Conservation (phyloP, 2,113 vertebrate genomes). For the Cathartes aura region DNA sequence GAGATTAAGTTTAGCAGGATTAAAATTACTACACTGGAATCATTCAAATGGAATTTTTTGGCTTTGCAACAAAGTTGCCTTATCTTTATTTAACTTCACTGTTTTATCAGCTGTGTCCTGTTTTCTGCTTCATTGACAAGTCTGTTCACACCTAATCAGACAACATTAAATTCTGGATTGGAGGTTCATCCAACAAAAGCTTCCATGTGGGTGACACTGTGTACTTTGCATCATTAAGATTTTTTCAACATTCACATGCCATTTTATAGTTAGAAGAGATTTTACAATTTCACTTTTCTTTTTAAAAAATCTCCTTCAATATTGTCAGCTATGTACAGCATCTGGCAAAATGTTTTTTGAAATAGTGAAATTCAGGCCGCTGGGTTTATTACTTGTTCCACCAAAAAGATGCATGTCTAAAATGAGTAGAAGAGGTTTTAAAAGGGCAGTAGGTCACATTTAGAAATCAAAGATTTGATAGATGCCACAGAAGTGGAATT, state of each 20-base stretch:
- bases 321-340: not conserved
- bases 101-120: constrained; percentile 73
- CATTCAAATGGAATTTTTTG: constrained; percentile 33
- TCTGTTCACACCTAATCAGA: constrained; percentile 70
- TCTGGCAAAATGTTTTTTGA: not conserved
- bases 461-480: not conserved
- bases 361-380: not conserved
- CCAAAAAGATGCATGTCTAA: not conserved
- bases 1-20: not conserved
- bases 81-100: constrained; percentile 53
- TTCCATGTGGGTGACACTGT: not conserved
- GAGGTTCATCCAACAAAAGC: constrained; percentile 43
- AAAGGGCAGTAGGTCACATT: not conserved
- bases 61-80: constrained; percentile 10
- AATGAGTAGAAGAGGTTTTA: not conserved
- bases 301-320: not conserved
- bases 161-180: constrained; percentile 36
- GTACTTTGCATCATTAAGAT: not conserved
- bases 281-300: constrained; percentile 14
- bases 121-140: constrained; percentile 66
- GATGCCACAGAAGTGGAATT: not conserved
- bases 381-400: not conserved
- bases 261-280: not conserved
- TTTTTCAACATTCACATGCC: not conserved
- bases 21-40: constrained; percentile 23